Conservation (phyloP, 2,888 invertebrate species). For the Dendrolimus houi region DNA sequence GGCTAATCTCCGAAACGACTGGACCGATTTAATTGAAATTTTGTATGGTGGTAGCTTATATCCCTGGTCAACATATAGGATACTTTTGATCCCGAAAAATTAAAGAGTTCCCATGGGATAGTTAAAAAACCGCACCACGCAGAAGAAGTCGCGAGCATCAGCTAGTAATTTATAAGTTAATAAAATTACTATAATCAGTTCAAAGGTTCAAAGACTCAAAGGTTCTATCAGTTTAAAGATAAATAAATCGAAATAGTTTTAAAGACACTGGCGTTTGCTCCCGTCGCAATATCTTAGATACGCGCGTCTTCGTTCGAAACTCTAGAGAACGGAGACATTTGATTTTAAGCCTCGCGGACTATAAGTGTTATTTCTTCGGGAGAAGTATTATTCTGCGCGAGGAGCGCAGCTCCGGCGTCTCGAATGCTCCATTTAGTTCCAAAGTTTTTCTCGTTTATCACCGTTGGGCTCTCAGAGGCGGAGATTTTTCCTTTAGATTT, state of each 20-base stretch:
- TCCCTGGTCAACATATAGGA: no score
- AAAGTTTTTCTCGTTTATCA: conserved; percentile 77
- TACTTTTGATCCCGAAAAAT: no score
- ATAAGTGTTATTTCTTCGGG: conserved; percentile 74
- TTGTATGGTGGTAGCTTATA: no score
- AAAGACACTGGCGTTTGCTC: conserved; percentile 41
- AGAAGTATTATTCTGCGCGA: conserved; percentile 74
- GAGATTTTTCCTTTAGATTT: conserved; percentile 77
- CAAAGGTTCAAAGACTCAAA: neutral
- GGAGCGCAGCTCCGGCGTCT: conserved; percentile 69
- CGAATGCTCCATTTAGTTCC: conserved; percentile 76
- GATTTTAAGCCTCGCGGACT: conserved; percentile 75
- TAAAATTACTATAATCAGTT: no score
- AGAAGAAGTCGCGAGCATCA: no score
- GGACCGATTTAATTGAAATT: no score
- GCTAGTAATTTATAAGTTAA: no score
- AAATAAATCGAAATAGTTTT: neutral
- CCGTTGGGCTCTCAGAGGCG: conserved; percentile 73
- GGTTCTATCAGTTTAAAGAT: neutral
- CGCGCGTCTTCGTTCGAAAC: conserved; percentile 46
- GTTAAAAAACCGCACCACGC: no score
- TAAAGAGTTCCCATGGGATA: no score
- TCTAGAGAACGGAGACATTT: conserved; percentile 66
- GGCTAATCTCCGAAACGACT: no score
- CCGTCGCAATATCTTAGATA: conserved; percentile 50